Base-by-base conservation (phyloP, 1,140 invertebrate species). In the Andricus grossulariae region DNA sequence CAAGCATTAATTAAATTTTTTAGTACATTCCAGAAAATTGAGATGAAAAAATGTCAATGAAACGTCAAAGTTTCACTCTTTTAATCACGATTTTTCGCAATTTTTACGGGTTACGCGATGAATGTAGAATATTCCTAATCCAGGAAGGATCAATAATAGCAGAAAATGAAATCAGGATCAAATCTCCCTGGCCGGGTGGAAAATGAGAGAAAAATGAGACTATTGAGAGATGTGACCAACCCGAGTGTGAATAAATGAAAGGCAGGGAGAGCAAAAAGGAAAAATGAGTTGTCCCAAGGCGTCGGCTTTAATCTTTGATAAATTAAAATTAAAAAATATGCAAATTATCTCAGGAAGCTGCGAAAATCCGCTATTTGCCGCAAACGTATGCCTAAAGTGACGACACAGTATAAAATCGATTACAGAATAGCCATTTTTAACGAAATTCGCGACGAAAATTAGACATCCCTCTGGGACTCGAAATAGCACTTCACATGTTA, bases 1-100 rank as follows among this genome's bases (percentile, higher is more conserved):
- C 11, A 21, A 16, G 60, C 39, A 12, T 32, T 66, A 39, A 66
- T 66, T 66, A 39, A 66, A 8, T 66, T 66, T 45, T 66, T 60
- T 60, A 4, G 16, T 16, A 2, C n/a, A 39, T 25, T 12, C 25
- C 5, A 16, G n/a, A 66, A 66, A 16, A n/a, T 4, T 16, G 25
- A 39, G 13, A 8, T 25, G 57, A 45, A 45, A 45, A 45, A 45
- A 10, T 11, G 7, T 7, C 39, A 45, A 45, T 11, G 1, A 11
- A 45, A 45, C 10, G 10, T 45, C 39, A 45, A 45, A 4, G 39
- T 45, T 45, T 11, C 39, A 45, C 39, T 10, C 39, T 45, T 45
- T 45, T 45, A 45, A 45, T 45, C 10, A 45, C 39, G 10, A 45
- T 55, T 55, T 6, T 55, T 21, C 12, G 8, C 8, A 0, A 19